Base-by-base conservation (phyloP, 2,888 invertebrate species). In the Lochmaea capreae region DNA sequence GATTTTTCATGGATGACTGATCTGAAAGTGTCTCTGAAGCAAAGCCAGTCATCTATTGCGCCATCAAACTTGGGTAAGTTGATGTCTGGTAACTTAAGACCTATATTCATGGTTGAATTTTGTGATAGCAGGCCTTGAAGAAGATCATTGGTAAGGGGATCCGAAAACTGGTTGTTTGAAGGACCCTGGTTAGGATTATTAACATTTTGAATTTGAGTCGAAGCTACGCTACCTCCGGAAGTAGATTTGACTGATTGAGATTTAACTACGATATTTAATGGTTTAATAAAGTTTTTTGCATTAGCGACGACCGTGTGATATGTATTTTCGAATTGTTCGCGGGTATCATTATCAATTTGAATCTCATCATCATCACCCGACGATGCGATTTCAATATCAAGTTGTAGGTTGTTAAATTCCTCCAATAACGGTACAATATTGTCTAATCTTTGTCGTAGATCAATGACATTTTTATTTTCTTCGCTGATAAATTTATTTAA, bases 21-120 rank as follows among this genome's bases (percentile, higher is more conserved):
- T 63, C 43, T 26, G 62, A 62, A 33, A 16, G 62, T 62, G 12
- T 62, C 62, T n/a, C 43, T 42, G 62, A 63, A 42, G 43, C 39
- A 63, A 9, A 33, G 42, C 42, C 62, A 63, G 16, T 33, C 62
- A 63, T 63, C 43, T 12, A 33, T 6, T 61, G 61, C 26, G 1
- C 26, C 61, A 43, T 63, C 62, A 18, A 63, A 12, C 33, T 39
- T 65, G 4, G 65, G 58, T 14, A 22, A 65, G 16, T 65, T 65
- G 18, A 65, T 46, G 16, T 43, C 11, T 3, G 62, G 62, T 33
- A 63, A 43, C 43, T 63, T 63, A 8, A 43, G 42, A 43, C 42
- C 42, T 63, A 58, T 18, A 33, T 58, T 58, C 22, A 58, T 33
- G 22, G 22, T 22, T 18, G 58, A 58, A 49, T 49, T 49, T 49